phyloP scores from a whole-genome alignment of 2,888 invertebrate genomes.

The Apodemia duryi region DNA sequence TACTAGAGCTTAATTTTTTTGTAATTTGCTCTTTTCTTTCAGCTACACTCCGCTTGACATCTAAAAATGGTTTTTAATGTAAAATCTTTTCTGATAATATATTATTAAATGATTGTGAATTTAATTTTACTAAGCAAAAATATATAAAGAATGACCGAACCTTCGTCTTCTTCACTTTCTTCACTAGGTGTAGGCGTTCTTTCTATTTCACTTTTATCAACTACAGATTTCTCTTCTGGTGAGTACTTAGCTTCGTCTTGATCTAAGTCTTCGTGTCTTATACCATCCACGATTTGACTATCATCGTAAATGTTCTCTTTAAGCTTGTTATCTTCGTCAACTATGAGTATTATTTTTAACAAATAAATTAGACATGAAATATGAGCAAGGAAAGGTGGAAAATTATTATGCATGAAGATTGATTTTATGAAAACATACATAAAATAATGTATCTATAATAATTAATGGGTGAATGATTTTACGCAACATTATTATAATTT shows the following conservation, averaged over 20 bases:
- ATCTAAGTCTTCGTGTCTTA: constrained; percentile 61
- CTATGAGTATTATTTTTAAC: constrained; percentile 36
- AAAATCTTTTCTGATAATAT: not conserved
- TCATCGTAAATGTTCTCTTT: constrained; percentile 65
- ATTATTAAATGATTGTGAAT: not conserved
- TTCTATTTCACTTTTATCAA: constrained; percentile 82
- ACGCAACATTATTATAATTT: not conserved
- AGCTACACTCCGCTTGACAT: constrained; percentile 84
- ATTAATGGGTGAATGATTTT: not conserved
- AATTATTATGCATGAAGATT: not conserved
- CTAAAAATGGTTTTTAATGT: constrained; percentile 35
- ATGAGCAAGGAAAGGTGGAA: constrained; percentile 12
- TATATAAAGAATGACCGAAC: constrained; percentile 36
- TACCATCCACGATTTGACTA: constrained; percentile 55
- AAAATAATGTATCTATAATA: not conserved
- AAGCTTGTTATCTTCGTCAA: constrained; percentile 72
- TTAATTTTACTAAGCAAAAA: not conserved
- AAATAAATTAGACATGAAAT: constrained; percentile 13
- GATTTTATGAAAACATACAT: not conserved
- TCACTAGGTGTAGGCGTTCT: constrained; percentile 71
- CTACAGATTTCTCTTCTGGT: constrained; percentile 87
- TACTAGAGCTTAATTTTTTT: constrained; percentile 84
- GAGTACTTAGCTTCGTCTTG: constrained; percentile 87
- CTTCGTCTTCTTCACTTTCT: constrained; percentile 77
- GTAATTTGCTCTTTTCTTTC: constrained; percentile 88